A percentile compares a stretch with the other conserved stretches of the same genome.
Conservation (phyloP, 2,888 invertebrate species). For the Pristionchus entomophagus region DNA sequence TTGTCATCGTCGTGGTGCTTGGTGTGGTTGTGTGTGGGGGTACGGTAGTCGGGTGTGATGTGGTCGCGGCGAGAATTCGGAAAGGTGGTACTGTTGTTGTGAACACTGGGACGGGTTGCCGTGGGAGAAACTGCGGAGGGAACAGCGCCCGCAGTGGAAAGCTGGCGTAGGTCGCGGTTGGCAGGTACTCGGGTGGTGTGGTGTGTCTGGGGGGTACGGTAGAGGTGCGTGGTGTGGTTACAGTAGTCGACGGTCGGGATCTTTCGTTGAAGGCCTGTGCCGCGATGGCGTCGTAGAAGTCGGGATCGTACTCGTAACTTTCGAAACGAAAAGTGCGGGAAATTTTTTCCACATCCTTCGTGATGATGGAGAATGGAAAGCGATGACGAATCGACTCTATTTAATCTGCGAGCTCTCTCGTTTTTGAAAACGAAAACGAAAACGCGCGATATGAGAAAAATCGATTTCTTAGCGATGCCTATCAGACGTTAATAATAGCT, state of each 20-base stretch:
- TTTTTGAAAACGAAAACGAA: too few species aligned
- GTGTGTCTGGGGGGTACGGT: constrained; percentile 31
- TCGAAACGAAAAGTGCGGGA: too few species aligned
- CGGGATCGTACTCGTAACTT: constrained; percentile 37
- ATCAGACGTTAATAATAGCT: too few species aligned
- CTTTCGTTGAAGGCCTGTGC: background rate
- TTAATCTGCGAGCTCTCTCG: too few species aligned
- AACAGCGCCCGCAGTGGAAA: background rate
- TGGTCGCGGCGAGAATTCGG: background rate
- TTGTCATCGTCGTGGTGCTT: background rate
- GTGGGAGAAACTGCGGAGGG: background rate
- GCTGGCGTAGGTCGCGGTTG: background rate
- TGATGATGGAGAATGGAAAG: too few species aligned
- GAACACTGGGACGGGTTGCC: background rate
- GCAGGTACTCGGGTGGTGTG: background rate
- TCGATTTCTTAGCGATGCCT: too few species aligned
- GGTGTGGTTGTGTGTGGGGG: background rate
- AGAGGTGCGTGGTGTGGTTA: background rate
- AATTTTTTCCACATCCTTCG: too few species aligned
- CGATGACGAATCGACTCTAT: too few species aligned
- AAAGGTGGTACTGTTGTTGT: too few species aligned
- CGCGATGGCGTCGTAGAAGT: constrained; percentile 36
- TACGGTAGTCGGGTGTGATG: background rate
- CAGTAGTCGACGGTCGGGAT: background rate
- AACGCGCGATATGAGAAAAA: too few species aligned